phyloP scores from a whole-genome alignment of 2,113 vertebrate species.

The Macrotis lagotis region DNA sequence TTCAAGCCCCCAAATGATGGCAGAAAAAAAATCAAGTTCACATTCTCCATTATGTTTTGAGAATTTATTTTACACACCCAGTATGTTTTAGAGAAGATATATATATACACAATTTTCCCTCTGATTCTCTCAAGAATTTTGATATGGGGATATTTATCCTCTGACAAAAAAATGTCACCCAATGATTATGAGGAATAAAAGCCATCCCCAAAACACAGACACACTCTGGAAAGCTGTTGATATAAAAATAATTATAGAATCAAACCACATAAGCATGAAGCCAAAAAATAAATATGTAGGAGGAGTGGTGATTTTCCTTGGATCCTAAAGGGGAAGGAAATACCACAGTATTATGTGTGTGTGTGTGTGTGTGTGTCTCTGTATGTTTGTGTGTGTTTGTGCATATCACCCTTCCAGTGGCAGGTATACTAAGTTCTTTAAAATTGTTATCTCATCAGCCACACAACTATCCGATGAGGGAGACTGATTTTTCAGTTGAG shows the following conservation, averaged over 20 bases:
- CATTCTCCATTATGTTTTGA: neutral
- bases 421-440: neutral
- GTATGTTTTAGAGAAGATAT: conserved; percentile 26
- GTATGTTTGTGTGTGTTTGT: no score
- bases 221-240: neutral
- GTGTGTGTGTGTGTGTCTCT: no score
- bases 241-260: neutral
- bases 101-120: conserved; percentile 26
- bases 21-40: neutral
- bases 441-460: neutral
- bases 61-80: neutral
- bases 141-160: conserved; percentile 37
- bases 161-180: conserved; percentile 56
- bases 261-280: neutral
- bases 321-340: no score
- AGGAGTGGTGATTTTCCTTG: neutral
- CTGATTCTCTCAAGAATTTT: conserved; percentile 48
- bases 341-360: no score
- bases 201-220: neutral
- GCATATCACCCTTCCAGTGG: neutral
- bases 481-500: neutral
- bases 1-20: neutral
- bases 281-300: neutral
- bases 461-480: neutral
- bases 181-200: conserved; percentile 29